phyloP scores from a whole-genome alignment of 2,113 vertebrate genomes.

The Onychostruthus taczanowskii region DNA sequence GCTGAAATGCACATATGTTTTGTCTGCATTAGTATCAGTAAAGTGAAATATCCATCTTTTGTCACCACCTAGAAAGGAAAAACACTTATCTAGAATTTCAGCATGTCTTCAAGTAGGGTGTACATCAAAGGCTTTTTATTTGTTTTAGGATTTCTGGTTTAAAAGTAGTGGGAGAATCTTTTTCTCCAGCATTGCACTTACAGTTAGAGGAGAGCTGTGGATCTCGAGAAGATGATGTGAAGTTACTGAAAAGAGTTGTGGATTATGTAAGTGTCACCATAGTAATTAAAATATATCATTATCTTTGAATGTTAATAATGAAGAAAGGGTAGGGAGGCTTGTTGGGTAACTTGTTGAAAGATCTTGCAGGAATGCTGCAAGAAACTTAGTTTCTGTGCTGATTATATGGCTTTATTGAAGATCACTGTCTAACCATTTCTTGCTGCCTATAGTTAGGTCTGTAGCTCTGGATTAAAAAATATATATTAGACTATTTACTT shows the following conservation, averaged over 20 bases:
- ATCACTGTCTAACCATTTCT: background rate
- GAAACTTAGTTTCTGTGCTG: background rate
- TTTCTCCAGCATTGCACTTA: slow-evolving; percentile 89
- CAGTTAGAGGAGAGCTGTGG: slow-evolving; percentile 84
- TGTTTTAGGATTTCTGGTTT: slow-evolving; percentile 82
- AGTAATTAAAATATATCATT: background rate
- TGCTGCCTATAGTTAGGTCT: background rate
- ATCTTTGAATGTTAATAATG: background rate
- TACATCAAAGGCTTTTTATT: background rate
- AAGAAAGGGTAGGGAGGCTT: background rate
- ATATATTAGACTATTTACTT: background rate
- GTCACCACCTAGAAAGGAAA: background rate
- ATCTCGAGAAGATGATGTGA: slow-evolving; percentile 84
- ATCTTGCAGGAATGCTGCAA: background rate
- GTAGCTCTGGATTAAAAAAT: background rate
- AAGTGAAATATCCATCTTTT: background rate
- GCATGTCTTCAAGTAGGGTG: background rate
- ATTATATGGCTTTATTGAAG: background rate
- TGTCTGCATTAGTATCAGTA: background rate
- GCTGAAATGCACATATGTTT: background rate
- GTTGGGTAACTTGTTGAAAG: background rate
- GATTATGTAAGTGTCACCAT: slow-evolving; percentile 78
- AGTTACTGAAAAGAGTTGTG: slow-evolving; percentile 81
- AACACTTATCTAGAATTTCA: background rate
- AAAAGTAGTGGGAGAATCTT: slow-evolving; percentile 81